A percentile compares a stretch with the other conserved stretches of the same genome.
Evolutionary conservation across 1,140 invertebrate genomes (phyloP).

Genomic region (Drosophila funebris): DNA sequence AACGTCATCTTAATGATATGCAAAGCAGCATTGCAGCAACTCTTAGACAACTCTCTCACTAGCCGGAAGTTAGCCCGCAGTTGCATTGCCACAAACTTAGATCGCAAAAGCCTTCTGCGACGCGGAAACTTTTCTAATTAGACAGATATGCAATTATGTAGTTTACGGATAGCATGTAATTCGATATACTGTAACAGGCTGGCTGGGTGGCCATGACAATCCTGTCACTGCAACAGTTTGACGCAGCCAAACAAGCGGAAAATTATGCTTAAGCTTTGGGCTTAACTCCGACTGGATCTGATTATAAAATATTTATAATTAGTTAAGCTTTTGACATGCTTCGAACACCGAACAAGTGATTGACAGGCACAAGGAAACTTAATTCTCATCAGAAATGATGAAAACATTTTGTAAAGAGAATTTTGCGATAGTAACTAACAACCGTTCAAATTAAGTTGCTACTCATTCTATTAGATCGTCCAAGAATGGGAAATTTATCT

Average conservation of each 20-base stretch:
- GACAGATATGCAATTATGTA: constrained; percentile 73
- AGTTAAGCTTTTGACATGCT: constrained; percentile 30
- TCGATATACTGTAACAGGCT: constrained; percentile 53
- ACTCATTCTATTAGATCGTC: too few relatives aligned
- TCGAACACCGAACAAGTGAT: constrained; percentile 24
- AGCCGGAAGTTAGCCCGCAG: neutral
- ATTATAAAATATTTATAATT: constrained; percentile 47
- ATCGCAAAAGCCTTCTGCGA: neutral
- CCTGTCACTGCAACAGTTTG: constrained; percentile 24
- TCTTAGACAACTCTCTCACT: constrained; percentile 5
- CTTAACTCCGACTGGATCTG: constrained; percentile 20
- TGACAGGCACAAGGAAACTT: constrained; percentile 17
- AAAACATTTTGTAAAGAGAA: neutral
- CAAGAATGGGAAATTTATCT: too few relatives aligned
- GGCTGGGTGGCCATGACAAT: constrained; percentile 17
- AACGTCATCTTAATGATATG: constrained; percentile 53
- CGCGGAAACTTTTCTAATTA: constrained; percentile 58
- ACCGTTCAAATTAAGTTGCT: too few relatives aligned
- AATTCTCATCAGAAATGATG: neutral
- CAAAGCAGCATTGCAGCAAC: constrained; percentile 1
- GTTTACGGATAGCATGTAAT: constrained; percentile 63
- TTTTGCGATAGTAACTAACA: too few relatives aligned
- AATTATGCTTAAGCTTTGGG: constrained; percentile 25
- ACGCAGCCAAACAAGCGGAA: constrained; percentile 36
- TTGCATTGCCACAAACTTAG: constrained; percentile 7